Percentiles rank a stretch among this genome's conserved stretches.
Conservation (phyloP, 2,113 vertebrate species). For the Aegithalos caudatus region DNA sequence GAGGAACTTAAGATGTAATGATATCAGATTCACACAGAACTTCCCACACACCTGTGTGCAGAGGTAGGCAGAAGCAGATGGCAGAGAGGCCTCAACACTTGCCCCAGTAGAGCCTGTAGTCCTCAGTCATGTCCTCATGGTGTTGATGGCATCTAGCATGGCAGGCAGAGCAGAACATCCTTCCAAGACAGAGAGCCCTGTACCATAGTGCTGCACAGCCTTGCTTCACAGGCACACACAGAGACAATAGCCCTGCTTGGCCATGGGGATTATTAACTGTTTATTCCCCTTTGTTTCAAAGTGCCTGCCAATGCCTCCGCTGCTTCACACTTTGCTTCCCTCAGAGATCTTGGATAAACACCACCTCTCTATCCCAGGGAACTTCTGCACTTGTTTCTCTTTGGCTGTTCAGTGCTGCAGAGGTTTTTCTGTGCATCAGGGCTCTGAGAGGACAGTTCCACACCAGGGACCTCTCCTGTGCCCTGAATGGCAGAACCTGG, state of each 20-base stretch:
- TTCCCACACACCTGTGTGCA: neutral
- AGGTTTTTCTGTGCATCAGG: neutral
- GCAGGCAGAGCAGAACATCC: neutral
- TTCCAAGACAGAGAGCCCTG: neutral
- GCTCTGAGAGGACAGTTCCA: neutral
- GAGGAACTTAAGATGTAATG: neutral
- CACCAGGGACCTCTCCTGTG: neutral
- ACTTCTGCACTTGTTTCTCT: neutral
- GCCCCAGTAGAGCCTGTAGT: neutral
- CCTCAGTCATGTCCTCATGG: neutral
- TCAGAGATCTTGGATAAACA: neutral
- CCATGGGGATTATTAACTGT: neutral
- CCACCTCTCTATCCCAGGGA: neutral
- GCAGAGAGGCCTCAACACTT: neutral
- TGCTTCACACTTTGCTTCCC: neutral
- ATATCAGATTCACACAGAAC: neutral
- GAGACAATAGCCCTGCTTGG: neutral
- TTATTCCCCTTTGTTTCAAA: neutral
- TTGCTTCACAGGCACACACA: neutral
- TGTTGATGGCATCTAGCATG: neutral
- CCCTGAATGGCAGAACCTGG: neutral
- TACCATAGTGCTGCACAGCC: neutral
- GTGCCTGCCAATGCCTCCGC: neutral
- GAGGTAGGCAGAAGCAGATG: neutral
- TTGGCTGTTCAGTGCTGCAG: neutral